A percentile compares a stretch with the other conserved stretches of the same genome.
Conservation (phyloP, 2,113 vertebrate species). For the Brachionichthys hirsutus region DNA sequence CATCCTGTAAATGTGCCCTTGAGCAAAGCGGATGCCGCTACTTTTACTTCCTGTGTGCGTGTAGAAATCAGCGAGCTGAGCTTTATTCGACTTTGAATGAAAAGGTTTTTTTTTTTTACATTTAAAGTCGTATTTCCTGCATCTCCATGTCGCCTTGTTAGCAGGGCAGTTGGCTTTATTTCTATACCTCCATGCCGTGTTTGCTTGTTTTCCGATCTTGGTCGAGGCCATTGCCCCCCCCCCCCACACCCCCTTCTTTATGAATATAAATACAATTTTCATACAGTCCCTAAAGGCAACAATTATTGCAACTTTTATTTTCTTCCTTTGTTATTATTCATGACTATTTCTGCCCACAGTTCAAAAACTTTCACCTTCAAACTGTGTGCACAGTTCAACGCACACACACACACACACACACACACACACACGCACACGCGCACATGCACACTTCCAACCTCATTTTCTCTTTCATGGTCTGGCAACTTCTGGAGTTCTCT, state of each 20-base stretch:
- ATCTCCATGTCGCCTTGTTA: too few relatives aligned
- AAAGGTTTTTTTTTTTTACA: too few relatives aligned
- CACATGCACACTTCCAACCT: conserved; percentile 11
- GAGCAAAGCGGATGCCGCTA: conserved; percentile 42
- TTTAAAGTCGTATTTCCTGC: too few relatives aligned
- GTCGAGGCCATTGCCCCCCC: too few relatives aligned
- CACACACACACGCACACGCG: background rate
- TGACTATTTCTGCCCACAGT: background rate
- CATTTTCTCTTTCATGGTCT: conserved; percentile 55
- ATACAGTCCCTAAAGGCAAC: too few relatives aligned
- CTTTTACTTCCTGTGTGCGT: background rate
- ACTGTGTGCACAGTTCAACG: background rate
- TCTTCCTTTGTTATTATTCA: background rate
- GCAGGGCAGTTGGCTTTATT: too few relatives aligned
- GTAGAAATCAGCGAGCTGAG: background rate
- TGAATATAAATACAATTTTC: too few relatives aligned
- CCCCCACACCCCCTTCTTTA: too few relatives aligned
- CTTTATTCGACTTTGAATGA: conserved; percentile 11
- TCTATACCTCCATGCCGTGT: too few relatives aligned
- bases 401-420: too few relatives aligned
- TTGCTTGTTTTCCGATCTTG: too few relatives aligned
- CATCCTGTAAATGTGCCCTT: conserved; percentile 35
- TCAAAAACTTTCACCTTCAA: conserved; percentile 3
- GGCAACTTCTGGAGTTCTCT: conserved; percentile 58
- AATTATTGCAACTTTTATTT: too few relatives aligned